These are phyloP conservation scores for Probaryconus sp. DNA, from an alignment of 1,140 invertebrate genomes.

Conservation along the genomic window DNA sequence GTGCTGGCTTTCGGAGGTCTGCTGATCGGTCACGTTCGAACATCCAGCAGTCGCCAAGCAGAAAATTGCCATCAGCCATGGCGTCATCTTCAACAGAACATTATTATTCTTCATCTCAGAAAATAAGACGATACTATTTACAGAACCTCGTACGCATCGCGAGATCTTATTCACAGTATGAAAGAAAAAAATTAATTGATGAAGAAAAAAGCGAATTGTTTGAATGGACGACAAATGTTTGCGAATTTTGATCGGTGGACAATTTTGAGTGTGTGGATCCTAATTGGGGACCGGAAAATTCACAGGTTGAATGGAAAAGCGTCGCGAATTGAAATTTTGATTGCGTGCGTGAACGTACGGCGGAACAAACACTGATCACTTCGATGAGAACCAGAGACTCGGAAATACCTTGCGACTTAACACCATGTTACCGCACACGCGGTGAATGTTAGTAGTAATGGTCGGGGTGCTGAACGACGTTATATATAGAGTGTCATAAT, in stretches of 20 bases:
- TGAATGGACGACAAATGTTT: too few species aligned
- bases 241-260: too few species aligned
- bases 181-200: too few species aligned
- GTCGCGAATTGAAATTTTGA: background rate
- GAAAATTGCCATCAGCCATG: slow-evolving; percentile 76
- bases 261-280: too few species aligned
- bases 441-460: slow-evolving; percentile 77
- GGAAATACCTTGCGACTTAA: slow-evolving; percentile 75
- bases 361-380: slow-evolving; percentile 65
- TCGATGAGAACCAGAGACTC: slow-evolving; percentile 57
- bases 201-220: too few species aligned
- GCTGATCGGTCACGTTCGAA: slow-evolving; percentile 75
- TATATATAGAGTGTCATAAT: slow-evolving; percentile 77
- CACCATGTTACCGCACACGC: slow-evolving; percentile 78
- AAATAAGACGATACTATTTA: background rate
- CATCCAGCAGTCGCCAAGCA: slow-evolving; percentile 74
- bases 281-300: too few species aligned
- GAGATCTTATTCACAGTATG: too few species aligned
- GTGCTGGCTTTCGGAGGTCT: slow-evolving; percentile 74
- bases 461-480: slow-evolving; percentile 68
- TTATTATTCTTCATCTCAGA: slow-evolving; percentile 16
- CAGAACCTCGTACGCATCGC: background rate
- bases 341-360: slow-evolving; percentile 50
- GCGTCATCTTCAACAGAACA: slow-evolving; percentile 74
- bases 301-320: too few species aligned